phyloP scores from a whole-genome alignment of 2,113 vertebrate species.

The Engraulis encrasicolus region DNA sequence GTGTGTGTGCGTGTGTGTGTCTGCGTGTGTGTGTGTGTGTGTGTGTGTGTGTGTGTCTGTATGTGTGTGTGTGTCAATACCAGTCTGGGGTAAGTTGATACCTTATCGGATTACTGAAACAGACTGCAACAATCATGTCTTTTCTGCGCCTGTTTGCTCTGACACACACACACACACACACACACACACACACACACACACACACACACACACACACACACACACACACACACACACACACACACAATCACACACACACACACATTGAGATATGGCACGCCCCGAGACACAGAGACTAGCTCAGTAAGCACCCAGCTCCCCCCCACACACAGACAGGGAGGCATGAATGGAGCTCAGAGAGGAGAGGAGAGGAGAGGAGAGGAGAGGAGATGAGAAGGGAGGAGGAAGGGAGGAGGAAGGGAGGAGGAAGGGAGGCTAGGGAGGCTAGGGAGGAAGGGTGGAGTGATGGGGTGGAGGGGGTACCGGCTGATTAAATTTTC shows the following conservation, averaged over 20 bases:
- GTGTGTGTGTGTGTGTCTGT: neutral
- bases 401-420: neutral
- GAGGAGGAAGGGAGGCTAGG: neutral
- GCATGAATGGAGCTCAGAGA: neutral
- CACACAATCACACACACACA: neutral
- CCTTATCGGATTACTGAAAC: neutral
- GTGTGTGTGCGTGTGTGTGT: neutral
- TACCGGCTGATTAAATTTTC: constrained; percentile 21
- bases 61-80: constrained; percentile 13
- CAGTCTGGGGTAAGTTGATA: neutral
- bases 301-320: constrained; percentile 5
- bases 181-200: neutral
- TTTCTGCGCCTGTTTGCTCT: neutral
- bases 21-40: neutral
- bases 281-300: neutral
- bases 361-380: neutral
- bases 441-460: neutral
- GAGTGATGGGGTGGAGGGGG: neutral
- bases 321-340: neutral
- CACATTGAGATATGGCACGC: neutral
- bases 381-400: neutral
- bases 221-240: neutral
- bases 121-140: neutral
- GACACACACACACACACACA: neutral
- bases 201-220: too few species aligned